Conservation (phyloP, 2,888 invertebrate species). For the Papilio protenor region DNA sequence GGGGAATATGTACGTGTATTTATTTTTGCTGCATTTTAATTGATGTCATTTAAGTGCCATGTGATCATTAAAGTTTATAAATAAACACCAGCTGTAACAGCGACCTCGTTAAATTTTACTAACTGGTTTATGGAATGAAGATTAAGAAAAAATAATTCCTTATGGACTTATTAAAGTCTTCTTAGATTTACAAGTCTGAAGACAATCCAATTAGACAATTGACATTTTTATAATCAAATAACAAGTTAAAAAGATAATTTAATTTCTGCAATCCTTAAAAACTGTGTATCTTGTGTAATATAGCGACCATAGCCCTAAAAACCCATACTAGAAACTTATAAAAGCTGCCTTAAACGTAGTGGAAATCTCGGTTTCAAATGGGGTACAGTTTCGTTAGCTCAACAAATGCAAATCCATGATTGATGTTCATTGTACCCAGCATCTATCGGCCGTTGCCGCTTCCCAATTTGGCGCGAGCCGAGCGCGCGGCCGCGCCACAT, state of each 20-base stretch:
- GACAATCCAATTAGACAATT: neutral
- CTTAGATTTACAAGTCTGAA: neutral
- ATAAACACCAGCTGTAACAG: neutral
- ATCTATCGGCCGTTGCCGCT: constrained; percentile 57
- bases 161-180: neutral
- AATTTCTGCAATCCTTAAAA: neutral
- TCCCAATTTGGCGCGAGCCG: constrained; percentile 79
- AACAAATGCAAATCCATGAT: constrained; percentile 31
- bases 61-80: constrained; percentile 17
- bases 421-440: constrained; percentile 40
- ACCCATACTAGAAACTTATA: neutral
- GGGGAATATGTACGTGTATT: neutral
- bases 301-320: neutral
- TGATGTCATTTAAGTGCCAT: neutral
- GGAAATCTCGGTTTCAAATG: constrained; percentile 7
- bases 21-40: constrained; percentile 18
- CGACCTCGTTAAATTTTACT: neutral
- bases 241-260: neutral
- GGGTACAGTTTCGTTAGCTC: constrained; percentile 6
- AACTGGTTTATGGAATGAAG: neutral
- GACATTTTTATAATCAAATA: neutral
- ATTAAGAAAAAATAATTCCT: neutral
- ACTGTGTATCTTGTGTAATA: neutral
- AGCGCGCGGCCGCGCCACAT: constrained; percentile 57
- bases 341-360: constrained; percentile 14